These are phyloP conservation scores for Xanthorhoe designata DNA, from an alignment of 2,888 invertebrate genomes.

Conservation along the genomic window DNA sequence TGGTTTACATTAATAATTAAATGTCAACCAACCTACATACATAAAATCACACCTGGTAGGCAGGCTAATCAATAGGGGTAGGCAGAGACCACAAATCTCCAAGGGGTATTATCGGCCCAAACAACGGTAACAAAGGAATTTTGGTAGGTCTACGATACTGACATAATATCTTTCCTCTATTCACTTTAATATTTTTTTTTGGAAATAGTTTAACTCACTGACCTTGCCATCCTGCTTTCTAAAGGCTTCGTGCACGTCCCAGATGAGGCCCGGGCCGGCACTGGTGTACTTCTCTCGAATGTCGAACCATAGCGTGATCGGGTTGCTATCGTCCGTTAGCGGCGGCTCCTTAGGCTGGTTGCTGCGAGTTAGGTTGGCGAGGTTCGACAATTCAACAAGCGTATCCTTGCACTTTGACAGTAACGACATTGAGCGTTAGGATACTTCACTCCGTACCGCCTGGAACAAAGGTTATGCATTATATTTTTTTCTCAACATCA, in stretches of 20 bases:
- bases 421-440: slow-evolving; percentile 22
- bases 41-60: too few species aligned
- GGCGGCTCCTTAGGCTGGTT: slow-evolving; percentile 50
- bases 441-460: slow-evolving; percentile 6
- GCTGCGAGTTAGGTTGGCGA: slow-evolving; percentile 11
- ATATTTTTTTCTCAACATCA: background rate
- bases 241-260: slow-evolving; percentile 96
- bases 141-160: too few species aligned
- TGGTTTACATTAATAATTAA: too few species aligned
- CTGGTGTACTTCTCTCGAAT: slow-evolving; percentile 92
- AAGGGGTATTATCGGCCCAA: too few species aligned
- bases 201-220: too few species aligned
- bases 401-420: slow-evolving; percentile 27
- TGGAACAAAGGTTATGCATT: slow-evolving; percentile 13
- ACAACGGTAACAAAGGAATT: too few species aligned
- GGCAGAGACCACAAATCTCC: too few species aligned
- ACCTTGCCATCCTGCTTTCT: slow-evolving; percentile 96
- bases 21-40: too few species aligned
- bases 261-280: slow-evolving; percentile 95
- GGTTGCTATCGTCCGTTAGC: slow-evolving; percentile 87
- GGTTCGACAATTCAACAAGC: slow-evolving; percentile 17
- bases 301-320: slow-evolving; percentile 94
- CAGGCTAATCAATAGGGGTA: too few species aligned
- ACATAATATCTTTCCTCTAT: background rate
- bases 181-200: background rate